Percentiles rank a stretch among this genome's conserved stretches.
Evolutionary conservation across 2,113 vertebrate species (phyloP).

Genomic region (Tauraco erythrolophus): DNA sequence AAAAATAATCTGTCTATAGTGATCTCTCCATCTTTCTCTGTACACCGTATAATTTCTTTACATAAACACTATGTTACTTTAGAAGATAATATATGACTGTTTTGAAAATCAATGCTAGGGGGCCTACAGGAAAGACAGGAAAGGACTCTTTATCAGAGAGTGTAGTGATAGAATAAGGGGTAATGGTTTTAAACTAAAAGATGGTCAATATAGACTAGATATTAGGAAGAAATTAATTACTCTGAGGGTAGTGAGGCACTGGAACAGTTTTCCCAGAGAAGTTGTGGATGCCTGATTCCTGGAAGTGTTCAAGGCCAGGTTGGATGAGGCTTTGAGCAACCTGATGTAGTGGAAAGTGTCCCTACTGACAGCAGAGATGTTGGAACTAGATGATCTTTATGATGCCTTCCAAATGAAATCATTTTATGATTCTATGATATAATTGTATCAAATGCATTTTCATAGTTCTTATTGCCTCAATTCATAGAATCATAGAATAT

Average conservation of each 20-base stretch:
- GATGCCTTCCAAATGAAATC: too few relatives aligned
- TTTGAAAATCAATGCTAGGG: background rate
- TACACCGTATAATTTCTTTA: background rate
- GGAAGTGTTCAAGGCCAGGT: background rate
- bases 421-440: too few relatives aligned
- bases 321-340: background rate
- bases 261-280: background rate
- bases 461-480: too few relatives aligned
- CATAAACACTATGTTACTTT: background rate
- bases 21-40: background rate
- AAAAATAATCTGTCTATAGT: background rate
- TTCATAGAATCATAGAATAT: too few relatives aligned
- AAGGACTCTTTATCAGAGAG: background rate
- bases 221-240: background rate
- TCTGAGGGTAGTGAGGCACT: background rate
- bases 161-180: accelerated
- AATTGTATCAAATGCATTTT: too few relatives aligned
- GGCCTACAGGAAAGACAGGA: background rate
- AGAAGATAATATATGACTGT: background rate
- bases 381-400: too few relatives aligned
- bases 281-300: accelerated
- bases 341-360: background rate
- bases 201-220: background rate
- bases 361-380: background rate
- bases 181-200: background rate